Base-by-base conservation (phyloP, 1,140 invertebrate genomes). In the Pararge aegeria region DNA sequence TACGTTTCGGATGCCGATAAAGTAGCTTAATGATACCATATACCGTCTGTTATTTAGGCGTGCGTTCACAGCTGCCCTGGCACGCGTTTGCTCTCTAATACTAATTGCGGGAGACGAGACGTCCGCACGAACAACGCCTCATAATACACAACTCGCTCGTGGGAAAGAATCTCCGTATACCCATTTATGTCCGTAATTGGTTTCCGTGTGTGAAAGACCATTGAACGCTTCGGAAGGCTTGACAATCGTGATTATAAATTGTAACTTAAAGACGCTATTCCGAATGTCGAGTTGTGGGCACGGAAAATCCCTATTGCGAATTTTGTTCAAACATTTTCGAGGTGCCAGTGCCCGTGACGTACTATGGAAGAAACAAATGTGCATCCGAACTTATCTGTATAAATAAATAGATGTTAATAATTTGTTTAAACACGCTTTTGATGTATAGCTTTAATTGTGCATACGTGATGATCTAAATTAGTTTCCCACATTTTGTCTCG, bases 81-180 rank as follows among this genome's bases (percentile, higher is more conserved):
- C 68, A 70, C 60, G 67, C 64, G 60, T 58, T 52, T 64, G 63
- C 48, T 42, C 40, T 58, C 55, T 70, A 61, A 64, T 67, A 59
- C 16, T 53, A 53, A 61, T 38, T 67, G 62, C 44, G 55, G 48
- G 51, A 59, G 38, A 54, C 40, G 57, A 56, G 66, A 51, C 56
- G 52, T 61, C 61, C 30, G 42, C 55, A 58, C 40, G 49, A 40
- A 16, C 64, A 50, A 61, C 51, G 64, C 61, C n/a, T 49, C 27
- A 65, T 62, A 66, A 67, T 56, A 60, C 64, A n/a, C 64, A 71
- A 72, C 54, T 59, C 59, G 62, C 59, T 66, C 75, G 75, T 79
- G 75, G 75, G 73, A 78, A 81, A 72, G 62, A 75, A 81, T 75
- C 66, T 65, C 52, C 42, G 30, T 34, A 44, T 46, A 19, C 7